A percentile compares a stretch with the other conserved stretches of the same genome.
Conservation (phyloP, 2,797 vertebrate species). For the Thunnus albacares region DNA sequence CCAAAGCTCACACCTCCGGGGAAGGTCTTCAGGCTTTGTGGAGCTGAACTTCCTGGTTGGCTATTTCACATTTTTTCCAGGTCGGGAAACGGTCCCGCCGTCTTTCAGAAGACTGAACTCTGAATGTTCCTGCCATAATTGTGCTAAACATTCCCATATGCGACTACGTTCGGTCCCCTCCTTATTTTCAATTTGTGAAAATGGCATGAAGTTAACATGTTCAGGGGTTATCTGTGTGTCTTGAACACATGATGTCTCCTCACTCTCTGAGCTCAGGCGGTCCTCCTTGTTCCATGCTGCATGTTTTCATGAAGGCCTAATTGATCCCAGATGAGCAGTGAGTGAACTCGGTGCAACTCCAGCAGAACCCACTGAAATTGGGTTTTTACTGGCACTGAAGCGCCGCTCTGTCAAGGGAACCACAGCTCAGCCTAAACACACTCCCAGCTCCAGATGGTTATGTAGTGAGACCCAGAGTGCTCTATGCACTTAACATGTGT, state of each 20-base stretch:
- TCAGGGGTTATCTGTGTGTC: conserved; percentile 70
- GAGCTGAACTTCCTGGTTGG: conserved; percentile 72
- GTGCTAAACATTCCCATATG: conserved; percentile 80
- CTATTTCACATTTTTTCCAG: conserved; percentile 61
- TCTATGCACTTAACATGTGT: conserved; percentile 71
- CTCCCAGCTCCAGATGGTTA: conserved; percentile 78
- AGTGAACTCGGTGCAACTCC: conserved; percentile 75
- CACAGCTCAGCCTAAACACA: conserved; percentile 71
- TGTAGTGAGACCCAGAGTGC: conserved; percentile 60
- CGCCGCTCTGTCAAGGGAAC: conserved; percentile 75
- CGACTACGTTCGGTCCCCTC: conserved; percentile 38
- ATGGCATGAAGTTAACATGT: conserved; percentile 69
- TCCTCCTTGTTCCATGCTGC: conserved; percentile 55
- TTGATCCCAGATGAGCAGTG: conserved; percentile 82
- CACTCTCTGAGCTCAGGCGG: conserved; percentile 47
- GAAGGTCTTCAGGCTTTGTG: conserved; percentile 59
- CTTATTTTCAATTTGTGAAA: conserved; percentile 62
- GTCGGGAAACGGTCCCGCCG: conserved; percentile 53
- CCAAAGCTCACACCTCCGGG: conserved; percentile 71
- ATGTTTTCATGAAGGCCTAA: conserved; percentile 78
- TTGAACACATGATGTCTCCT: conserved; percentile 58
- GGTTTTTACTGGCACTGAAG: conserved; percentile 80
- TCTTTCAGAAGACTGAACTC: conserved; percentile 70
- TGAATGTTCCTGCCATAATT: conserved; percentile 73
- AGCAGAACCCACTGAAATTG: conserved; percentile 79